Percentiles rank a stretch among this genome's conserved stretches.
Evolutionary conservation across 2,113 vertebrate genomes (phyloP).

Genomic region (Spizaetus ornatus): DNA sequence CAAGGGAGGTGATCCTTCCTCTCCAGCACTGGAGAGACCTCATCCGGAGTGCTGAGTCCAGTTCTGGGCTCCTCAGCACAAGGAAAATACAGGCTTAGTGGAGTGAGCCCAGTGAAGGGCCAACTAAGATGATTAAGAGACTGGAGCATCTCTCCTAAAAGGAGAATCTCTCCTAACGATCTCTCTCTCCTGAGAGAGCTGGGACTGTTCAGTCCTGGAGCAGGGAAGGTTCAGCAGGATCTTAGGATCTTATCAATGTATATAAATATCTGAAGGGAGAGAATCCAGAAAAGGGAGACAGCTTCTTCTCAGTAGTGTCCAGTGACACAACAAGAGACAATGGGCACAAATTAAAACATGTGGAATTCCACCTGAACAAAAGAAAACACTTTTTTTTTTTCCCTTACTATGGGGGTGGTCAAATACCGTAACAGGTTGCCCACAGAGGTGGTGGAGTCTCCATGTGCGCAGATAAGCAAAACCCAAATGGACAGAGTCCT

Average conservation of each 20-base stretch:
- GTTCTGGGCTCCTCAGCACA: background rate
- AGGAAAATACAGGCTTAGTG: background rate
- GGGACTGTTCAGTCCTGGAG: background rate
- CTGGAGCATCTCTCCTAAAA: background rate
- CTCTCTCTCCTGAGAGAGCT: background rate
- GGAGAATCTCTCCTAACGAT: background rate
- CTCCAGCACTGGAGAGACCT: background rate
- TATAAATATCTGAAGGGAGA: background rate
- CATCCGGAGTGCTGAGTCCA: rapidly evolving
- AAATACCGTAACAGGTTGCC: background rate
- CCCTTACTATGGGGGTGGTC: no score
- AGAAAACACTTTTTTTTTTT: background rate
- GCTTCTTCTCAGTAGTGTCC: background rate
- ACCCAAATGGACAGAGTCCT: background rate
- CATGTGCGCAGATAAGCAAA: background rate
- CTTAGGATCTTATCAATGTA: background rate
- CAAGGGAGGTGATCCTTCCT: background rate
- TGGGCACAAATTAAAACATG: background rate
- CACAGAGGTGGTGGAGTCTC: background rate
- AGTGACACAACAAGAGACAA: background rate
- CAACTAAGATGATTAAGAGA: background rate
- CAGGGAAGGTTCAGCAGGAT: background rate
- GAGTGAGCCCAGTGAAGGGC: background rate
- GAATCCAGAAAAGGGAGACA: background rate
- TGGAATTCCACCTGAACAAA: background rate